Percentiles rank a stretch among this genome's conserved stretches.
Evolutionary conservation across 2,797 vertebrate genomes (phyloP).

Genomic region (Enteromius anoplus): DNA sequence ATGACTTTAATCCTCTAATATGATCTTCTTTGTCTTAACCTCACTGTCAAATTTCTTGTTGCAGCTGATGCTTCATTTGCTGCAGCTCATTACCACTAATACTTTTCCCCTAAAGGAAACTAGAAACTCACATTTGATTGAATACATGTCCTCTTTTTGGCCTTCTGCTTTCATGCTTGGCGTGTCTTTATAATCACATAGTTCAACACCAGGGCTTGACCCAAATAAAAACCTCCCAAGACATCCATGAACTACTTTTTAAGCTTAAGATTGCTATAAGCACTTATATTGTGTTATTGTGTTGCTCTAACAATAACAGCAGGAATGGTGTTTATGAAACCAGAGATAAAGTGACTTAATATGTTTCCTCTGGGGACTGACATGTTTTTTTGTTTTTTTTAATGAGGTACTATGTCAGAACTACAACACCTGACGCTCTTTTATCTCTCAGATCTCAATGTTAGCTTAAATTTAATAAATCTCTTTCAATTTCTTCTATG

Average conservation of each 20-base stretch:
- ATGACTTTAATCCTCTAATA: conserved; percentile 30
- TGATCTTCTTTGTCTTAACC: conserved; percentile 36
- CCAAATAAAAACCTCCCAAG: conserved; percentile 59
- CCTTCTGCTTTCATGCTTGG: neutral
- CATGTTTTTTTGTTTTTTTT: neutral
- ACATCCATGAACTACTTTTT: conserved; percentile 11
- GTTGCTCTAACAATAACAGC: conserved; percentile 6
- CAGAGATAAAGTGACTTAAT: conserved; percentile 1
- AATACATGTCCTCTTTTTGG: neutral
- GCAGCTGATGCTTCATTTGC: conserved; percentile 30
- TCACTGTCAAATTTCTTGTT: neutral
- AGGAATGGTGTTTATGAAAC: neutral
- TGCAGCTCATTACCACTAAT: conserved; percentile 18
- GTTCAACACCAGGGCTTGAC: conserved; percentile 66
- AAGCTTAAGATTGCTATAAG: neutral
- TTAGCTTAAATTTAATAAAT: neutral
- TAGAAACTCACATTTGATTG: neutral
- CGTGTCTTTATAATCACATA: conserved; percentile 61
- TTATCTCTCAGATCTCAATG: neutral
- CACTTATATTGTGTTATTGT: neutral
- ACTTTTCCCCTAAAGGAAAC: conserved; percentile 1
- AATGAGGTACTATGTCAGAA: neutral
- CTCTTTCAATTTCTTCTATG: neutral
- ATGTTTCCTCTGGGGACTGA: neutral
- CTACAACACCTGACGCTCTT: neutral